A percentile compares a stretch with the other conserved stretches of the same genome.
These are phyloP conservation scores for Entelurus aequoreus DNA, from an alignment of 2,113 vertebrate genomes.

Conservation along the genomic window DNA sequence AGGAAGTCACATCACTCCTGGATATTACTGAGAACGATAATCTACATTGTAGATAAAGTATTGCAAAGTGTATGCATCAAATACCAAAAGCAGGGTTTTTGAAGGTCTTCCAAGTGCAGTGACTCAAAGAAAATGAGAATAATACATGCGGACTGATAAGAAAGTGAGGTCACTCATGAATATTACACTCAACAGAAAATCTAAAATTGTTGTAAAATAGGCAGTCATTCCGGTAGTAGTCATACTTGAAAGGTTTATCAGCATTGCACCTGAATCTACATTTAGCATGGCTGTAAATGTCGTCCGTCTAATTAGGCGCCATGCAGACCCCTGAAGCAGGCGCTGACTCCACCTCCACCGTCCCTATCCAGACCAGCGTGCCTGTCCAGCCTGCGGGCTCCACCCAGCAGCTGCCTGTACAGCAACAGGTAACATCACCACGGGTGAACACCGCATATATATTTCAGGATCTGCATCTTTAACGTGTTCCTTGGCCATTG, in stretches of 20 bases:
- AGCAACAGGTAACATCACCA: constrained; percentile 80
- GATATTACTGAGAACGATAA: too few relatives aligned
- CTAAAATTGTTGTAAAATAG: too few relatives aligned
- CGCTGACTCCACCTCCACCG: constrained; percentile 82
- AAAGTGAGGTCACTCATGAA: too few relatives aligned
- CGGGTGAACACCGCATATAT: not conserved
- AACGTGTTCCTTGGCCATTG: not conserved
- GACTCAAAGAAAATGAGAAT: too few relatives aligned
- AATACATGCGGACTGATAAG: too few relatives aligned
- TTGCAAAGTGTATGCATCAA: too few relatives aligned
- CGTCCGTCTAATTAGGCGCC: constrained; percentile 69
- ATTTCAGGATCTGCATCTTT: constrained; percentile 2
- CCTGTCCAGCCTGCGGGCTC: constrained; percentile 78
- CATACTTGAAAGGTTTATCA: not conserved
- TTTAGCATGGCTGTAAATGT: not conserved
- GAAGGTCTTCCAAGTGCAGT: too few relatives aligned
- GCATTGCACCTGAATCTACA: not conserved
- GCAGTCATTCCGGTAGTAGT: too few relatives aligned
- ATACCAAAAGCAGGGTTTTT: too few relatives aligned
- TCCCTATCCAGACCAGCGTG: constrained; percentile 82
- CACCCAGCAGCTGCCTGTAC: constrained; percentile 81
- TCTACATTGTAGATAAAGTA: too few relatives aligned
- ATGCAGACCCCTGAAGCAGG: constrained; percentile 93
- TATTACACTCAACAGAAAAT: too few relatives aligned
- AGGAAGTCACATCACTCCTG: too few relatives aligned